Evolutionary conservation across 2,888 invertebrate genomes (phyloP).

Genomic region (Oscheius sp.): DNA sequence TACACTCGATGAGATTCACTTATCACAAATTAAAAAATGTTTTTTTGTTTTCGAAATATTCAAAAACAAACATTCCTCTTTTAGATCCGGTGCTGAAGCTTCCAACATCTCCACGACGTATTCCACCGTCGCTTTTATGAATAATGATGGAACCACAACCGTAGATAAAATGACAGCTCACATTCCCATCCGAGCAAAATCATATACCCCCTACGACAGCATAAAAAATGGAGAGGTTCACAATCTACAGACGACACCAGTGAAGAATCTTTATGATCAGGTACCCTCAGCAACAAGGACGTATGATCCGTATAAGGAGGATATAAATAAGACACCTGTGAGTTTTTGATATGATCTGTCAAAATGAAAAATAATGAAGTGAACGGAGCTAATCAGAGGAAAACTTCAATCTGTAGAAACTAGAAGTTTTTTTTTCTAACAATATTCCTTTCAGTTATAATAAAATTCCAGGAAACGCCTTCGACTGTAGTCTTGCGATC

Average conservation of each 20-base stretch:
- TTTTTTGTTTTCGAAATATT: neutral
- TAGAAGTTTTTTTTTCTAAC: no score
- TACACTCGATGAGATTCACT: no score
- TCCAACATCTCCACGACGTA: constrained; percentile 16
- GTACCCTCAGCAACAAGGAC: neutral
- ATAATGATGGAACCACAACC: constrained; percentile 20
- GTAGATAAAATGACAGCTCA: constrained; percentile 14
- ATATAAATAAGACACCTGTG: neutral
- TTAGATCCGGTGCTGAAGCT: neutral
- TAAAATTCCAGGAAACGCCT: constrained; percentile 17
- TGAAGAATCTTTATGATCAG: no score
- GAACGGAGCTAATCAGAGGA: no score
- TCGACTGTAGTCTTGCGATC: constrained; percentile 10
- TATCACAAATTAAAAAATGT: neutral
- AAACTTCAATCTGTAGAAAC: no score
- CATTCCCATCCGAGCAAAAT: neutral
- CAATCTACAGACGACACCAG: no score
- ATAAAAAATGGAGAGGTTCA: no score
- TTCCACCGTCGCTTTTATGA: constrained; percentile 25
- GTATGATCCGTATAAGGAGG: constrained; percentile 1
- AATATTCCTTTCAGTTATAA: no score
- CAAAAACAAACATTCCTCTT: neutral
- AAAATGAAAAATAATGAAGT: no score
- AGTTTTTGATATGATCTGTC: no score
- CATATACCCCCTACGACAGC: neutral